Conservation (phyloP, 2,113 vertebrate genomes). For the Chunga burmeisteri region DNA sequence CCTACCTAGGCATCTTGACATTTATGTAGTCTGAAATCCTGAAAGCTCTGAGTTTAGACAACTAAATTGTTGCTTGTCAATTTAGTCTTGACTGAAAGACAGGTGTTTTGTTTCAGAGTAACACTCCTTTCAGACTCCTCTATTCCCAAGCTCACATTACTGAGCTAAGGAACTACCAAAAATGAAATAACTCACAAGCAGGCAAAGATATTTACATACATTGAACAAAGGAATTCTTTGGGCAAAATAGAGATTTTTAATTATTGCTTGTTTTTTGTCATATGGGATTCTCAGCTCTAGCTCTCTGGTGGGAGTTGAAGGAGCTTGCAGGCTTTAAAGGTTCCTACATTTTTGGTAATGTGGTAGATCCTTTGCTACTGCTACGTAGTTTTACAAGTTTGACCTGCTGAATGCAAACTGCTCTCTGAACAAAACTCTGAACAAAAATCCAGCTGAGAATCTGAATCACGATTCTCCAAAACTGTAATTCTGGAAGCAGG, state of each 20-base stretch:
- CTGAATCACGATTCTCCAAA: neutral
- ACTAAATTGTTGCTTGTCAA: constrained; percentile 84
- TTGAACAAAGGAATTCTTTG: constrained; percentile 31
- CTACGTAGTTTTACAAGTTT: neutral
- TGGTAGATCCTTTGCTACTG: neutral
- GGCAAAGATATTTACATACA: constrained; percentile 5
- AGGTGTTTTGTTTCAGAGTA: constrained; percentile 79
- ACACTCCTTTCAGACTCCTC: constrained; percentile 68
- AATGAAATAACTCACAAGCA: constrained; percentile 22
- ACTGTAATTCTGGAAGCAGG: neutral
- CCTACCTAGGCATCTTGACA: constrained; percentile 77
- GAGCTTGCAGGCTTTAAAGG: constrained; percentile 2
- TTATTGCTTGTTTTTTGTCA: constrained; percentile 51
- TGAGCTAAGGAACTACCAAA: constrained; percentile 20
- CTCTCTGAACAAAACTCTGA: neutral
- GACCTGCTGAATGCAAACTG: neutral
- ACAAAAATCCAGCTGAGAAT: neutral
- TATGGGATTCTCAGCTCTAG: constrained; percentile 9
- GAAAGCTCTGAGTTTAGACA: constrained; percentile 82
- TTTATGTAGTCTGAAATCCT: constrained; percentile 76
- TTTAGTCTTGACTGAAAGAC: constrained; percentile 77
- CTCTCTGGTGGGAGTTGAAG: constrained; percentile 6
- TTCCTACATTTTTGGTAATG: neutral
- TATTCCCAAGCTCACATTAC: constrained; percentile 65
- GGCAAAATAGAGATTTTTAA: constrained; percentile 40